A percentile compares a stretch with the other conserved stretches of the same genome.
Evolutionary conservation across 2,797 vertebrate species (phyloP).

Genomic region (Sarcoramphus papa): DNA sequence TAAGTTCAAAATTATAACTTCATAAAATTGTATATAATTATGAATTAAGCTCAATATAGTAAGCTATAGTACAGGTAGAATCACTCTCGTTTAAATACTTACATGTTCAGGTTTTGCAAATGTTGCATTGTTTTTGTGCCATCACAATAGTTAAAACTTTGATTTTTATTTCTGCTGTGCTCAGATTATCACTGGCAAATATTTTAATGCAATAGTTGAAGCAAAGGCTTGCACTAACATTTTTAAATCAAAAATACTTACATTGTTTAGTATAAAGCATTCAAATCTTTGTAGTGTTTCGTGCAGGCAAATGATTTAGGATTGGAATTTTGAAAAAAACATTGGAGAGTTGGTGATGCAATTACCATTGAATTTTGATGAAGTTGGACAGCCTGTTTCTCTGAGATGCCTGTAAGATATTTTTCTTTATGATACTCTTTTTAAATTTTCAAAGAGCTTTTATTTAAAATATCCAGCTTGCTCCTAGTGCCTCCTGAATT

Average conservation of each 20-base stretch:
- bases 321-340: background rate
- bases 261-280: background rate
- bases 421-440: background rate
- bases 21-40: background rate
- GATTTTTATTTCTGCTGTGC: background rate
- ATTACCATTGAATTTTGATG: background rate
- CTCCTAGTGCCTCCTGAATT: background rate
- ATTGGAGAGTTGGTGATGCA: background rate
- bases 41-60: background rate
- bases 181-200: background rate
- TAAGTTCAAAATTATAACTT: background rate
- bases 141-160: background rate
- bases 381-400: background rate
- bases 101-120: background rate
- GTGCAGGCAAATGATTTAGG: background rate
- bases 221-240: background rate
- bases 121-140: background rate
- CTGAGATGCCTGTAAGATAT: background rate
- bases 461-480: background rate
- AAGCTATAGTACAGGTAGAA: background rate
- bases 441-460: background rate
- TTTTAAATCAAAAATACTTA: background rate
- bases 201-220: background rate
- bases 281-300: background rate
- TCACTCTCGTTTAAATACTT: background rate